These are phyloP conservation scores for Aselliscus stoliczkanus DNA, from an alignment of 2,797 vertebrate genomes.

Conservation along the genomic window DNA sequence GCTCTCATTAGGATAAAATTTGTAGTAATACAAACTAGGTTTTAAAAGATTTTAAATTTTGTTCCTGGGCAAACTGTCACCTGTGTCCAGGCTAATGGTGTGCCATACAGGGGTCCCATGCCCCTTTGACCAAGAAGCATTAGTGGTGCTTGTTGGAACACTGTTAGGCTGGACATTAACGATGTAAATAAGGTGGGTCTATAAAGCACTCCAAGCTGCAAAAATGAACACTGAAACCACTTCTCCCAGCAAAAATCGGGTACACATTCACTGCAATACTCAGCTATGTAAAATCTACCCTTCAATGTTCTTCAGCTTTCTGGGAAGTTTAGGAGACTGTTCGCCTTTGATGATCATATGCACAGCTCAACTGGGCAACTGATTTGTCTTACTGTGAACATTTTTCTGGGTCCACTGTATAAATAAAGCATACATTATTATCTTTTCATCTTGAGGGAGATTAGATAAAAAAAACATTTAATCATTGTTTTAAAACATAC, in stretches of 20 bases:
- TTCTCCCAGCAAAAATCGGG: not conserved
- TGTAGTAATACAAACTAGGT: not conserved
- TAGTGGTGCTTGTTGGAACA: not conserved
- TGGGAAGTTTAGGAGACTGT: not conserved
- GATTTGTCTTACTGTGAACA: not conserved
- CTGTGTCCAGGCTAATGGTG: not conserved
- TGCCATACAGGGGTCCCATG: not conserved
- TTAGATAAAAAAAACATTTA: not conserved
- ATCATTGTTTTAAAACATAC: slow-evolving; percentile 1
- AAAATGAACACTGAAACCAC: not conserved
- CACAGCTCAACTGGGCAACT: not conserved
- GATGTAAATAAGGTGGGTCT: not conserved
- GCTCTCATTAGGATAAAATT: not conserved
- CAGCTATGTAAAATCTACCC: not conserved
- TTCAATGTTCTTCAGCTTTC: not conserved
- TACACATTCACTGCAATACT: not conserved
- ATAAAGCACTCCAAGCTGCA: not conserved
- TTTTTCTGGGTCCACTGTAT: not conserved
- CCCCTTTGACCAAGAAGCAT: not conserved
- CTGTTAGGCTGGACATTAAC: not conserved
- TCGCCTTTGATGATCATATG: not conserved
- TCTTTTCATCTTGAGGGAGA: not conserved
- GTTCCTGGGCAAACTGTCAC: not conserved
- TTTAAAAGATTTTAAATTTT: not conserved
- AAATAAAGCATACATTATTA: not conserved